Percentiles rank a stretch among this genome's conserved stretches.
phyloP scores from a whole-genome alignment of 2,888 invertebrate genomes.

The Drosophila siamana region DNA sequence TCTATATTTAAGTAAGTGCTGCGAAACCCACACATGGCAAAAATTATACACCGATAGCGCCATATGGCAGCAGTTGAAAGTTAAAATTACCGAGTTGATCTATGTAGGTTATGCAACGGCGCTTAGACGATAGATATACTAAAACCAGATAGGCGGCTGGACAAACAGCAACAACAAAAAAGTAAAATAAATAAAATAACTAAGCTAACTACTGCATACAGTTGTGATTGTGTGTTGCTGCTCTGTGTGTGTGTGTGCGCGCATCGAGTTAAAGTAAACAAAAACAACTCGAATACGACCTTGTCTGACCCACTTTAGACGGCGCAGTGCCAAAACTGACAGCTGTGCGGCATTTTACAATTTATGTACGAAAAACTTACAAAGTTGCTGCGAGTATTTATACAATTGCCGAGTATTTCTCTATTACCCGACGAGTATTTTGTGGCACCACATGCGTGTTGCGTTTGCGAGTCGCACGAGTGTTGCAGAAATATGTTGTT shows the following conservation, averaged over 20 bases:
- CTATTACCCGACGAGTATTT: constrained; percentile 8
- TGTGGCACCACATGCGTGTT: constrained; percentile 59
- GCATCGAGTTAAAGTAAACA: constrained; percentile 41
- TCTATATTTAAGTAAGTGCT: constrained; percentile 13
- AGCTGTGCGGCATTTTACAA: constrained; percentile 75
- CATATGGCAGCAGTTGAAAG: constrained; percentile 39
- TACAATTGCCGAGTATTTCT: constrained; percentile 20
- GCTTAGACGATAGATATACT: constrained; percentile 22
- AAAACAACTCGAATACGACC: constrained; percentile 77
- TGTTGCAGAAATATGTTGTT: constrained; percentile 41
- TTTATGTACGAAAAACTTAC: constrained; percentile 62
- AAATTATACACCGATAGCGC: constrained; percentile 35
- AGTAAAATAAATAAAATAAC: constrained; percentile 18
- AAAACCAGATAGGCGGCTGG: constrained; percentile 33
- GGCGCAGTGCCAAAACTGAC: constrained; percentile 74
- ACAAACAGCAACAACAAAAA: neutral
- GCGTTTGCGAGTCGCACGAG: constrained; percentile 1
- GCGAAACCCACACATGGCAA: constrained; percentile 28
- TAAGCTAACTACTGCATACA: constrained; percentile 21
- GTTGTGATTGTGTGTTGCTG: neutral
- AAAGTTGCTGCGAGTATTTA: constrained; percentile 30
- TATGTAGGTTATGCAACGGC: constrained; percentile 44
- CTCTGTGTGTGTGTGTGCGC: constrained; percentile 14
- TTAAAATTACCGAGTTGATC: constrained; percentile 30
- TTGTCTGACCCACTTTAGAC: constrained; percentile 83